A percentile compares a stretch with the other conserved stretches of the same genome.
These are phyloP conservation scores for Pararge aegeria DNA, from an alignment of 1,140 invertebrate genomes.

Conservation along the genomic window DNA sequence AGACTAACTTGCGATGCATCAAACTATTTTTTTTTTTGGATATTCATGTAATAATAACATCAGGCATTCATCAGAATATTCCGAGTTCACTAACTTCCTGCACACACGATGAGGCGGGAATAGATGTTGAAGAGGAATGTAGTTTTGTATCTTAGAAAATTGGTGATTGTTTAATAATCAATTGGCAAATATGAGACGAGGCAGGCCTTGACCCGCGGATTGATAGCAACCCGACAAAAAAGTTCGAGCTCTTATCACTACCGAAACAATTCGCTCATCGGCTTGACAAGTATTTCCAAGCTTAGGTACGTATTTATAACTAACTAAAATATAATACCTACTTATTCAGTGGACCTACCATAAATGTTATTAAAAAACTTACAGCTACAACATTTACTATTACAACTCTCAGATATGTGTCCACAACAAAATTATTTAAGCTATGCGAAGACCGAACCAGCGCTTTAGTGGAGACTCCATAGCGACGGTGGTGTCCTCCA, in stretches of 20 bases:
- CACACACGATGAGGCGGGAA: neutral
- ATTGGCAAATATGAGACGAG: conserved; percentile 5
- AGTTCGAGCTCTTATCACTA: neutral
- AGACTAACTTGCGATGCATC: conserved; percentile 16
- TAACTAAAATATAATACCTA: neutral
- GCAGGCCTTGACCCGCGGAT: conserved; percentile 19
- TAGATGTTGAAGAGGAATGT: neutral
- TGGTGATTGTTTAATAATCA: conserved; percentile 8
- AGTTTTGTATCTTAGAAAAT: neutral
- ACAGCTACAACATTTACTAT: no score
- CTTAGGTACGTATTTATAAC: neutral
- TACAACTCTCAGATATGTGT: no score
- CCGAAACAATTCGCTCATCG: neutral
- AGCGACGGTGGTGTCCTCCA: no score
- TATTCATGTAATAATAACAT: neutral
- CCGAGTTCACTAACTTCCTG: no score
- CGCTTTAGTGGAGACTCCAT: no score
- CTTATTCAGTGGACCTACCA: no score
- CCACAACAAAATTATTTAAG: no score
- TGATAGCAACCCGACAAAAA: conserved; percentile 7
- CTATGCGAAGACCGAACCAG: no score
- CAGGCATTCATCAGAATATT: neutral
- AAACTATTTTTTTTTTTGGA: neutral
- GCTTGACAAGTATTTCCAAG: neutral
- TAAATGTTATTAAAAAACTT: no score